Evolutionary conservation across 2,113 vertebrate genomes (phyloP).

Genomic region (Burhinus bistriatus): DNA sequence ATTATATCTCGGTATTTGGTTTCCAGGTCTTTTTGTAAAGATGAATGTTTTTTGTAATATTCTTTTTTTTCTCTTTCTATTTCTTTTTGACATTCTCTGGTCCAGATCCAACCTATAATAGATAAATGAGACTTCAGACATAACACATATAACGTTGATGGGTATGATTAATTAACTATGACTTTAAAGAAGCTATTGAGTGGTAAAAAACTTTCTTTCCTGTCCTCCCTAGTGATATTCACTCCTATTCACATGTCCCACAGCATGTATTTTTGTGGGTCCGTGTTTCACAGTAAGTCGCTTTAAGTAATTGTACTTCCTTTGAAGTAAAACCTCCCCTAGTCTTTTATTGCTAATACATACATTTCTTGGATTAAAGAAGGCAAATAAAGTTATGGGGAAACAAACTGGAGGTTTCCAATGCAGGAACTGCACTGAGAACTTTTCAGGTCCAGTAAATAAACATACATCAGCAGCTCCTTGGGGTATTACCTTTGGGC

Average conservation of each 20-base stretch:
- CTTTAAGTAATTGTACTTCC: not conserved
- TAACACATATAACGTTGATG: not conserved
- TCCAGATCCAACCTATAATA: constrained; percentile 93
- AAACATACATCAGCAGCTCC: not conserved
- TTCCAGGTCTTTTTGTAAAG: constrained; percentile 82
- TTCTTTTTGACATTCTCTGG: constrained; percentile 89
- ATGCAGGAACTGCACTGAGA: not conserved
- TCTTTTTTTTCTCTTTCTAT: constrained; percentile 81
- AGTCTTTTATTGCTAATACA: not conserved
- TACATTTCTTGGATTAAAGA: not conserved
- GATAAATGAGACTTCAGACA: not conserved
- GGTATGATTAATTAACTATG: not conserved
- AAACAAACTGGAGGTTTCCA: not conserved
- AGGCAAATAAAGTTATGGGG: not conserved
- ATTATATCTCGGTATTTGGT: constrained; percentile 83
- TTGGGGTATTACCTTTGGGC: not conserved
- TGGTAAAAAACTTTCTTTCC: not conserved
- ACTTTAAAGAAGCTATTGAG: not conserved
- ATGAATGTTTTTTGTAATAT: constrained; percentile 72
- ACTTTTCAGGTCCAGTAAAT: not conserved
- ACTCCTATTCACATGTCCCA: not conserved
- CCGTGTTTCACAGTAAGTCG: not conserved
- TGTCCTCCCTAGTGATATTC: not conserved
- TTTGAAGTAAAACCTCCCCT: not conserved
- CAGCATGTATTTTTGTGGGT: not conserved